Evolutionary conservation across 1,140 invertebrate species (phyloP).

Genomic region (Sarcophaga bullata): DNA sequence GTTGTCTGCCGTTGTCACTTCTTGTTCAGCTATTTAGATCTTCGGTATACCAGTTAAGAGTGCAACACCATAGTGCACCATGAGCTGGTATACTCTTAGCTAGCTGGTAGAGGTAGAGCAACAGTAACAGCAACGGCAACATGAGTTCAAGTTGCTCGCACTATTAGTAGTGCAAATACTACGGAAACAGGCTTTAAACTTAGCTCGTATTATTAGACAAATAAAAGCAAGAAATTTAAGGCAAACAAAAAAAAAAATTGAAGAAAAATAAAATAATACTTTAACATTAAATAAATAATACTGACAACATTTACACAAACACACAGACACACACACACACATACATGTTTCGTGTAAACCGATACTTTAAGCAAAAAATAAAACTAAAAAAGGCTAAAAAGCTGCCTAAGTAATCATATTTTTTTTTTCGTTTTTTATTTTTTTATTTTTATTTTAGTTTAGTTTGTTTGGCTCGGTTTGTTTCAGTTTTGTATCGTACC

Average conservation of each 20-base stretch:
- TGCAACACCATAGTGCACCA: constrained; percentile 17
- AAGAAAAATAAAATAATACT: constrained; percentile 13
- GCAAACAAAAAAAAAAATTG: not conserved
- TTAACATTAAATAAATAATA: constrained; percentile 37
- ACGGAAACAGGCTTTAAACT: not conserved
- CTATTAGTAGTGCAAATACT: constrained; percentile 11
- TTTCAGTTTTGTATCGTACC: too few relatives aligned
- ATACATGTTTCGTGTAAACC: constrained; percentile 14
- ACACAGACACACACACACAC: too few relatives aligned
- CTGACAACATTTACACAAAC: not conserved
- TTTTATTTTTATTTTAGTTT: too few relatives aligned
- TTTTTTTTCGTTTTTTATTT: not conserved
- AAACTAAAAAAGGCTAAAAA: not conserved
- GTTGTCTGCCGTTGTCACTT: constrained; percentile 11
- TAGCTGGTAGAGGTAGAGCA: too few relatives aligned
- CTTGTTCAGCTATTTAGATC: constrained; percentile 36
- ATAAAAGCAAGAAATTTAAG: not conserved
- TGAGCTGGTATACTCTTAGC: not conserved
- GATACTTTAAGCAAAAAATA: constrained; percentile 11
- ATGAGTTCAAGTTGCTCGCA: not conserved
- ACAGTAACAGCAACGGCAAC: not conserved
- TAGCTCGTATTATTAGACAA: not conserved
- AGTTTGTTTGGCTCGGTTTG: too few relatives aligned
- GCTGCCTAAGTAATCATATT: constrained; percentile 16
- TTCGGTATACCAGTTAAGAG: constrained; percentile 19